Percentiles rank a stretch among this genome's conserved stretches.
These are phyloP conservation scores for Monoplex corrugatus DNA, from an alignment of 2,888 invertebrate genomes.

Conservation along the genomic window DNA sequence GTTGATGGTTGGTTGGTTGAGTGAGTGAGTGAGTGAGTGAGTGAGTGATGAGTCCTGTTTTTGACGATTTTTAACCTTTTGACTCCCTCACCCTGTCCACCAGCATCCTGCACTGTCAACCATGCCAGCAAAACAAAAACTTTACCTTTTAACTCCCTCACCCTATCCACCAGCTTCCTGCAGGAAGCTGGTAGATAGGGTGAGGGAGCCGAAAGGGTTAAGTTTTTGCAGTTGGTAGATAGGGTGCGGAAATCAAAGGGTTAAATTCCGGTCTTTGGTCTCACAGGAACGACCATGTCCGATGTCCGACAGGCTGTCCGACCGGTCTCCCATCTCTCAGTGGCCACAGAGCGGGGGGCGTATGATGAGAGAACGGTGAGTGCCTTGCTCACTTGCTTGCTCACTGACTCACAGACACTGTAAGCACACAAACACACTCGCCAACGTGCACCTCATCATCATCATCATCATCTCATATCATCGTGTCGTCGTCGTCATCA, in stretches of 20 bases:
- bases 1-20: background rate
- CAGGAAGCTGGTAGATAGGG: too few relatives aligned
- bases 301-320: background rate
- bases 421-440: background rate
- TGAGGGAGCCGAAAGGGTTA: background rate
- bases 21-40: background rate
- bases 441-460: background rate
- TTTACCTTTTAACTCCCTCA: too few relatives aligned
- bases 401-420: background rate
- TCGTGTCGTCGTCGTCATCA: background rate
- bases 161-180: too few relatives aligned
- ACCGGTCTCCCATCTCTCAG: background rate
- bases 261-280: too few relatives aligned
- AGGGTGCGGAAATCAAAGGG: background rate
- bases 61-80: too few relatives aligned
- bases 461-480: background rate
- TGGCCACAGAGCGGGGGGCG: constrained; percentile 14
- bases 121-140: too few relatives aligned
- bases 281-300: background rate
- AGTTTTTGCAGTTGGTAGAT: background rate
- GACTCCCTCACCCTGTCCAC: too few relatives aligned
- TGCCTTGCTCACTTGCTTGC: background rate
- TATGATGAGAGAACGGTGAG: constrained; percentile 29
- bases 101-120: too few relatives aligned
- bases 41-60: background rate